These are phyloP conservation scores for Hucho hucho DNA, from an alignment of 2,113 vertebrate genomes.

Conservation along the genomic window DNA sequence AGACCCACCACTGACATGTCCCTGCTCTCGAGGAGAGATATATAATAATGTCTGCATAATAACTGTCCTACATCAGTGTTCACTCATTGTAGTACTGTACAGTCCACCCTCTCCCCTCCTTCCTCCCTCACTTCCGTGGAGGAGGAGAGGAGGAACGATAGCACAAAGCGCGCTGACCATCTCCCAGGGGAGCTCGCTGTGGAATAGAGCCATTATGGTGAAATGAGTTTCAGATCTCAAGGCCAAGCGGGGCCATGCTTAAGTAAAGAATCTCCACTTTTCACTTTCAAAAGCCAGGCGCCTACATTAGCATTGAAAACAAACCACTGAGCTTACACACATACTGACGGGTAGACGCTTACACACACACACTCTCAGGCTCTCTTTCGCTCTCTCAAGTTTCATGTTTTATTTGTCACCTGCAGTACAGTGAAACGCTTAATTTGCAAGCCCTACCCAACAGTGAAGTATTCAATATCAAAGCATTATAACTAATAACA, in stretches of 20 bases:
- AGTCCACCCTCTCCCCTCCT: background rate
- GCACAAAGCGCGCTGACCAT: constrained; percentile 25
- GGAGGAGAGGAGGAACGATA: constrained; percentile 30
- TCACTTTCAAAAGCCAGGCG: constrained; percentile 46
- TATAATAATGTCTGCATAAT: constrained; percentile 67
- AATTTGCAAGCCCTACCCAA: too few species aligned
- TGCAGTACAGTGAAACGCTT: too few species aligned
- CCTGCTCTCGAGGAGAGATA: constrained; percentile 28
- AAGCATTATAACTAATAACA: background rate
- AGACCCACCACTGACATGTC: constrained; percentile 47
- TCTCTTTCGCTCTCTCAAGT: too few species aligned
- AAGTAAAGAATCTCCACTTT: constrained; percentile 66
- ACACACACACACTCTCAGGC: constrained; percentile 5
- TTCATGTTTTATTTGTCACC: background rate
- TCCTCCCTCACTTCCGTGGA: constrained; percentile 17
- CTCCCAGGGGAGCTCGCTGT: constrained; percentile 59
- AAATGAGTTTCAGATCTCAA: constrained; percentile 58
- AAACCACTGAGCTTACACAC: background rate
- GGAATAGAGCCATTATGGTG: constrained; percentile 63
- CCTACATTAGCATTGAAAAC: constrained; percentile 6
- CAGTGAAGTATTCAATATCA: too few species aligned
- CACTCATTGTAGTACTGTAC: constrained; percentile 46
- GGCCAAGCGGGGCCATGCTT: constrained; percentile 68
- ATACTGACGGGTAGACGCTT: constrained; percentile 4
- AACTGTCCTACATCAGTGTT: constrained; percentile 62